Base-by-base conservation (phyloP, 2,888 invertebrate genomes). In the Girardia tigrina region DNA sequence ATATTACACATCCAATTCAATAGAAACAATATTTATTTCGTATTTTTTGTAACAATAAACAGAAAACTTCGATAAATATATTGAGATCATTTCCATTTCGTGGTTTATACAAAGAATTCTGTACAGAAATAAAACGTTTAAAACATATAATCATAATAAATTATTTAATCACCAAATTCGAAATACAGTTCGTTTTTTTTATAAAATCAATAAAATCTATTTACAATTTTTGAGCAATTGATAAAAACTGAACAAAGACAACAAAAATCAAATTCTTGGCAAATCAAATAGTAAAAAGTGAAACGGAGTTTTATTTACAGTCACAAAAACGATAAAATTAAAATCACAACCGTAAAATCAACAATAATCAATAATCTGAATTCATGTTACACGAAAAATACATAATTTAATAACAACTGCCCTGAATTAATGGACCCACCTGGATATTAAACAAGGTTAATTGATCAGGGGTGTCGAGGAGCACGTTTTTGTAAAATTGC, bases 201-300 rank as follows among this genome's bases (percentile, higher is more conserved):
- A 56, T 56, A 56, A 56, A 56, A 56, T 56, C 56, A 23, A 56
- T 56, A 6, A n/a, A 56, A 36, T 36, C 16, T 56, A 56, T 56
- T 56, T 56, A 56, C 56, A 56, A 23, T 20, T 20, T 56, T 56
- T 56, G 56, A 56, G 56, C 56, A 56, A 56, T 23, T 56, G 56
- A 56, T 56, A n/a, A 23, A 56, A 56, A 56, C 56, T 36, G 36
- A 36, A 12, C 36, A 36, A 36, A 4, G 23, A 56, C n/a, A 56
- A 56, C n/a, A 56, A 56, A 56, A 56, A 56, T 56, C 23, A n/a
- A 56, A 56, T 56, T 56, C 56, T 56, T 56, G 56, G 56, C 56
- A 56, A 20, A 56, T 6, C 23, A 56, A 56, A 56, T 56, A 8
- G n/a, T 20, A 56, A 56, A 56, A 56, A 56, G 6, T 56, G 56